Conservation (phyloP, 1,140 invertebrate species). For the Drosophila saltans region DNA sequence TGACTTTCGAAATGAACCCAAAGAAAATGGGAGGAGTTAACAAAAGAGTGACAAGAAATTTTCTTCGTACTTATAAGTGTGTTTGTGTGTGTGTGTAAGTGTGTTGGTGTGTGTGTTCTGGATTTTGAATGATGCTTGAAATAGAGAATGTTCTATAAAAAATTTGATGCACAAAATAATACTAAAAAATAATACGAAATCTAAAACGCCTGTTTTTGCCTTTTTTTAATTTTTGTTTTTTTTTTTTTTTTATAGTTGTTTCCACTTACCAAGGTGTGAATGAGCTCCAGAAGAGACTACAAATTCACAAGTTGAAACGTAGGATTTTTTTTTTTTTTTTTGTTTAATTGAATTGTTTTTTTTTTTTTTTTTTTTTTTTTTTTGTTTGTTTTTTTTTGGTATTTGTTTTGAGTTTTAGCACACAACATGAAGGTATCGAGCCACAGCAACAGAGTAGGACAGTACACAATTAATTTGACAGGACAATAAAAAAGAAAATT, state of each 20-base stretch:
- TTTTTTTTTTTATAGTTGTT: constrained; percentile 57
- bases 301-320: constrained; percentile 80
- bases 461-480: constrained; percentile 86
- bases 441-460: constrained; percentile 86
- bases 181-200: constrained; percentile 17
- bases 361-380: constrained; percentile 52
- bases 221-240: constrained; percentile 38
- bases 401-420: constrained; percentile 74
- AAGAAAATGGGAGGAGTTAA: background rate
- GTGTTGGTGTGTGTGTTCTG: constrained; percentile 15
- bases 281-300: constrained; percentile 98
- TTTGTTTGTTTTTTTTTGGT: constrained; percentile 57
- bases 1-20: background rate
- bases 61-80: constrained; percentile 33
- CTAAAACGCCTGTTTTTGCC: constrained; percentile 48
- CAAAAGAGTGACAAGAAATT: constrained; percentile 22
- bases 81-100: constrained; percentile 4
- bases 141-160: constrained; percentile 18
- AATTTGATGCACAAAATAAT: constrained; percentile 20
- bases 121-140: constrained; percentile 5
- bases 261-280: constrained; percentile 96
- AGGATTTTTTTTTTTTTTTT: constrained; percentile 56
- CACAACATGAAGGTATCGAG: constrained; percentile 83
- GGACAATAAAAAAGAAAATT: constrained; percentile 82
- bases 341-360: constrained; percentile 44